phyloP scores from a whole-genome alignment of 2,888 invertebrate species.

The Pilophorus perplexus region DNA sequence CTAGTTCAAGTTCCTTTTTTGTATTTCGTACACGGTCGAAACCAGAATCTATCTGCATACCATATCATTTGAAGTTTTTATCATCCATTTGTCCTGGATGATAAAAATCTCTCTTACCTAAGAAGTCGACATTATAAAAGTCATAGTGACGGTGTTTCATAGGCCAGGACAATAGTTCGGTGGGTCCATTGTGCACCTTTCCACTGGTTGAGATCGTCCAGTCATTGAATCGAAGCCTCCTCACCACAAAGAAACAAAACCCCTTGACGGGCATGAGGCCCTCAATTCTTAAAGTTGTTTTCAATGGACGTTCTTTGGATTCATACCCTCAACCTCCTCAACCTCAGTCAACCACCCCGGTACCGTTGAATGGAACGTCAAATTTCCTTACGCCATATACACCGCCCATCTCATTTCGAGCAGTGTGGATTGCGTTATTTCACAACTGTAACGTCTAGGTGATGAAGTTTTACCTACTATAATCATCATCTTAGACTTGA shows the following conservation, averaged over 20 bases:
- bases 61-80: too few relatives aligned
- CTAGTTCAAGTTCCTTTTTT: too few relatives aligned
- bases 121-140: too few relatives aligned
- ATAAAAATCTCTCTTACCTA: too few relatives aligned
- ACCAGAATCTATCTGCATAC: too few relatives aligned
- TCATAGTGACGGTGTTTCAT: slow-evolving; percentile 4
- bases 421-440: too few relatives aligned
- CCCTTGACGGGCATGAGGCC: neutral
- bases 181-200: neutral
- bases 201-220: neutral
- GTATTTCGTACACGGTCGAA: too few relatives aligned
- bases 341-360: neutral
- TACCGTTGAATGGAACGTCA: neutral
- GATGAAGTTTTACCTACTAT: too few relatives aligned
- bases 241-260: slow-evolving; percentile 2
- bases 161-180: slow-evolving; percentile 2
- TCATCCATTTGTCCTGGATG: too few relatives aligned
- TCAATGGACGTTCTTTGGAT: slow-evolving; percentile 10
- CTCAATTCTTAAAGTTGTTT: neutral
- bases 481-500: neutral
- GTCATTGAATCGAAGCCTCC: neutral
- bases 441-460: too few relatives aligned
- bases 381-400: neutral
- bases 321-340: neutral
- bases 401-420: too few relatives aligned